Evolutionary conservation across 2,888 invertebrate species (phyloP), one percentile per base, ranked within the genome.

Genomic region (Acleris holmiana): DNA sequence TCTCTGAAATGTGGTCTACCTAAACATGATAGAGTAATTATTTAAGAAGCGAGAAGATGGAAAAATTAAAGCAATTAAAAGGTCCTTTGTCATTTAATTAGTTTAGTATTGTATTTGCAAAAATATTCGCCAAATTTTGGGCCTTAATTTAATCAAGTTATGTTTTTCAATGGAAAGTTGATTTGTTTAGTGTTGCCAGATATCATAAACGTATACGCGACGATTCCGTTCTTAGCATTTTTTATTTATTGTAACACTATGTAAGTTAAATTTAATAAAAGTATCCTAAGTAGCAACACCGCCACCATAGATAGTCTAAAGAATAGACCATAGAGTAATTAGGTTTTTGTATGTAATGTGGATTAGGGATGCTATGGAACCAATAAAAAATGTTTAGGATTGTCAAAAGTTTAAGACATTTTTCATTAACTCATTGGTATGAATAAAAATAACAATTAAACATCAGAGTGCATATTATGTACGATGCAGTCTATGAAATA

Each of bases 271-370:
- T 40, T 18, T n/a, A n/a, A n/a, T n/a, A 40, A 19, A 60, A 53
- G 46, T 63, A 35, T 58, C 23, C 40, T 63, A 51, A 29, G 41
- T 60, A 58, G 63, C 40, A 53, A 58, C 58, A 53, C 63, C 47
- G 53, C 48, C 44, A 59, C 59, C 65, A 55, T 60, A 65, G 54
- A 49, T 65, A 65, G 44, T 55, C 46, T 55, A 50, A 60, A 54
- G 18, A 47, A 54, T 67, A 67, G 54, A 54, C 53, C 48, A 57
- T 63, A 65, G 64, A 65, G 54, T 59, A 64, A 58, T 21, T 65
- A 65, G 60, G 58, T 17, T 64, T 65, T 65, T 65, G 65, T 60
- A 65, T 65, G 55, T 65, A 59, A 60, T 60, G 54, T 65, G 46
- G 65, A 60, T 15, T 65, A 60, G 54, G 55, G 49, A 49, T 50